Evolutionary conservation across 2,888 invertebrate genomes (phyloP).

Genomic region (Andrena chrysosceles): DNA sequence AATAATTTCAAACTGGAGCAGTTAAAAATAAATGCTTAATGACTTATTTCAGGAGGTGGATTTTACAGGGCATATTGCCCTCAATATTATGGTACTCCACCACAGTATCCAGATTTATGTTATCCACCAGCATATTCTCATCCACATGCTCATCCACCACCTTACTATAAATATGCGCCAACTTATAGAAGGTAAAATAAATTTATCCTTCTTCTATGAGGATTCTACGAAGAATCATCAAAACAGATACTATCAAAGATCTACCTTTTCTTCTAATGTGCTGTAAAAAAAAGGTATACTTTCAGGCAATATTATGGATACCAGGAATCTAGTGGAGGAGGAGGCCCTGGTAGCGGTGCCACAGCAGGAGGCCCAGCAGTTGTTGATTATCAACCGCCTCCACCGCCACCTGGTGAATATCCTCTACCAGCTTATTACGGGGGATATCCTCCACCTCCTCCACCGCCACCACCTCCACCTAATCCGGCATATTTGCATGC

Average conservation of each 20-base stretch:
- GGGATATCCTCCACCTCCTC: constrained; percentile 84
- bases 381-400: constrained; percentile 85
- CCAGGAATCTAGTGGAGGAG: constrained; percentile 82
- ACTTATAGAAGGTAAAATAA: constrained; percentile 82
- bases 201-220: background rate
- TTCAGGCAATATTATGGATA: constrained; percentile 83
- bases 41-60: constrained; percentile 78
- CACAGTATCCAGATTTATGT: constrained; percentile 85
- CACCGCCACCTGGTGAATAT: constrained; percentile 85
- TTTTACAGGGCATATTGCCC: constrained; percentile 84
- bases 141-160: constrained; percentile 83
- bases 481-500: constrained; percentile 84
- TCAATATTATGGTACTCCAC: constrained; percentile 86
- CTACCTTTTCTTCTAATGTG: constrained; percentile 21
- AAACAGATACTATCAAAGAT: background rate
- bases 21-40: constrained; percentile 9
- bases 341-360: constrained; percentile 84
- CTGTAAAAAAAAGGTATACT: constrained; percentile 58
- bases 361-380: constrained; percentile 84
- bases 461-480: constrained; percentile 87
- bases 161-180: constrained; percentile 83
- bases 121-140: constrained; percentile 85
- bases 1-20: background rate
- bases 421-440: constrained; percentile 87
- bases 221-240: background rate